phyloP scores from a whole-genome alignment of 2,888 invertebrate species.

The Pseudococcus longispinus region DNA sequence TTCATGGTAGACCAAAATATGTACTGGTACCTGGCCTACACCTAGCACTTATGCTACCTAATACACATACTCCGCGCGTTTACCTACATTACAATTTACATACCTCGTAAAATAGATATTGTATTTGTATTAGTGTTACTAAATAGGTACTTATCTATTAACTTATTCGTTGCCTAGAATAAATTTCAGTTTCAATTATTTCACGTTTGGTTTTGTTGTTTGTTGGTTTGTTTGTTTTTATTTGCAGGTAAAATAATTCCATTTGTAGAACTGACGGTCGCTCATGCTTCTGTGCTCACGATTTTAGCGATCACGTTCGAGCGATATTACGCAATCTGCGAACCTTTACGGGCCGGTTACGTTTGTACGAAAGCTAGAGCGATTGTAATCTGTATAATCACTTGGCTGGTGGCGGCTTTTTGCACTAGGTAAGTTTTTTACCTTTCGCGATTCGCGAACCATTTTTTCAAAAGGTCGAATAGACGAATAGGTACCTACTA shows the following conservation, averaged over 20 bases:
- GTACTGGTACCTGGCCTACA: too few relatives aligned
- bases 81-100: too few relatives aligned
- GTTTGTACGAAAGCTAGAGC: conserved; percentile 88
- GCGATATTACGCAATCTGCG: conserved; percentile 85
- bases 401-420: conserved; percentile 83
- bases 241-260: conserved; percentile 88
- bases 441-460: too few relatives aligned
- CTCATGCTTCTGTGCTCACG: conserved; percentile 90
- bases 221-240: conserved; percentile 44
- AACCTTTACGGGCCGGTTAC: conserved; percentile 87
- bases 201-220: neutral
- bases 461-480: too few relatives aligned
- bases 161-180: neutral
- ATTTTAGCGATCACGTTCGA: conserved; percentile 94
- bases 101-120: too few relatives aligned
- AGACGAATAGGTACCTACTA: too few relatives aligned
- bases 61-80: too few relatives aligned
- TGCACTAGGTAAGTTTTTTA: conserved; percentile 77
- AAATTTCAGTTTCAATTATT: neutral
- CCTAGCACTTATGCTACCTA: too few relatives aligned
- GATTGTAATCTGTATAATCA: conserved; percentile 79
- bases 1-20: too few relatives aligned
- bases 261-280: conserved; percentile 89
- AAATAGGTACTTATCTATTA: too few relatives aligned
- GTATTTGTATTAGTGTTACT: too few relatives aligned